Evolutionary conservation across 2,113 vertebrate species (phyloP).

Genomic region (Polypterus bichir): DNA sequence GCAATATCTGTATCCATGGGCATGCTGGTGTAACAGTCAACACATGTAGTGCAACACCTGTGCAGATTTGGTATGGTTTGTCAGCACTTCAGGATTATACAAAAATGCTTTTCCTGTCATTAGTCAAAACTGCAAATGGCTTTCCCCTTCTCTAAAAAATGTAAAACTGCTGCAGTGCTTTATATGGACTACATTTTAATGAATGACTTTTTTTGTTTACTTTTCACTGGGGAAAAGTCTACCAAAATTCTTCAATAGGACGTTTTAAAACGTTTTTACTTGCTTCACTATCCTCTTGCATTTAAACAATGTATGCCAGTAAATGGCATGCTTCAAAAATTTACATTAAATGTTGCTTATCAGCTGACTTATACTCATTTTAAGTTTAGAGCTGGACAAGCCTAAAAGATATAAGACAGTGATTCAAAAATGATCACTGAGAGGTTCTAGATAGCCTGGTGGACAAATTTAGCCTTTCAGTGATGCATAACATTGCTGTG

Average conservation of each 20-base stretch:
- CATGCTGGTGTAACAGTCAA: neutral
- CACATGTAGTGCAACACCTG: conserved; percentile 6
- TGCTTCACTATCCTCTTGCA: neutral
- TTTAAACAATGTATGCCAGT: conserved; percentile 1
- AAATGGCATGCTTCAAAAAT: conserved; percentile 4
- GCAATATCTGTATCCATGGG: neutral
- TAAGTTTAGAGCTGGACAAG: conserved; percentile 10
- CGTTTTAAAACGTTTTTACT: neutral
- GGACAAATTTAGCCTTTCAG: neutral
- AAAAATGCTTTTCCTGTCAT: conserved; percentile 12
- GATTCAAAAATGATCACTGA: conserved; percentile 13
- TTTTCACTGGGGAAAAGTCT: neutral
- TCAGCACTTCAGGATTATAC: conserved; percentile 16
- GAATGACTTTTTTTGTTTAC: neutral
- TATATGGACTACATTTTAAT: conserved; percentile 7
- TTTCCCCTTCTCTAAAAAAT: conserved; percentile 13
- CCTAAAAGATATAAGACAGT: conserved; percentile 8
- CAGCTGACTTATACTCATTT: conserved; percentile 1
- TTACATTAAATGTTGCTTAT: conserved; percentile 13
- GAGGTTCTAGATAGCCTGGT: conserved; percentile 1
- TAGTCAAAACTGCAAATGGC: conserved; percentile 9
- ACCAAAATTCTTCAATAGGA: neutral
- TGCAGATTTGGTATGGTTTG: conserved; percentile 11
- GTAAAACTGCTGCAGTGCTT: conserved; percentile 14
- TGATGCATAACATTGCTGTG: neutral